Evolutionary conservation across 2,797 vertebrate species (phyloP).

Genomic region (Cygnus olor): DNA sequence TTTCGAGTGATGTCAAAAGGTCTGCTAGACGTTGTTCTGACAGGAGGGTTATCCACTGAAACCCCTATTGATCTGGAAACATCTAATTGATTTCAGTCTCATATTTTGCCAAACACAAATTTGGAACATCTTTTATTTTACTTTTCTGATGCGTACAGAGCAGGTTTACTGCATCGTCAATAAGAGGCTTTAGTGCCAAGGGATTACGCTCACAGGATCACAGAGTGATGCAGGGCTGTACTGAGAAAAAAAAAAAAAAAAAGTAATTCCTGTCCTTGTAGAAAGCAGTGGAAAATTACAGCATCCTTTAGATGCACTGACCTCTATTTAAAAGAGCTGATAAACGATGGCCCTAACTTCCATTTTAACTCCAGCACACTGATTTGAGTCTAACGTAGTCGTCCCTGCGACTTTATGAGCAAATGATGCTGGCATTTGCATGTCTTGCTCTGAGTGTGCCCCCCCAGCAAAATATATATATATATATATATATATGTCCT

Average conservation of each 20-base stretch:
- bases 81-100: conserved; percentile 28
- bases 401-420: not conserved
- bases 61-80: conserved; percentile 9
- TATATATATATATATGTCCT: not conserved
- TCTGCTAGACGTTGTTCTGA: conserved; percentile 15
- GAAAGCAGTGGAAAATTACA: conserved; percentile 70
- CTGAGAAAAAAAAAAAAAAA: not conserved
- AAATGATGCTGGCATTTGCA: not conserved
- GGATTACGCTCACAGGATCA: conserved; percentile 56
- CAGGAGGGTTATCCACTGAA: conserved; percentile 7
- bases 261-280: conserved; percentile 45
- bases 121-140: conserved; percentile 55
- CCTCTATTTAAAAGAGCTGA: conserved; percentile 41
- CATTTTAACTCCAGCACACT: not conserved
- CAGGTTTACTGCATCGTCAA: conserved; percentile 60
- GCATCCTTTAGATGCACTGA: conserved; percentile 41
- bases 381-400: not conserved
- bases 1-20: not conserved
- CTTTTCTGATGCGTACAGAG: conserved; percentile 6
- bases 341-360: not conserved
- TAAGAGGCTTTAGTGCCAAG: conserved; percentile 66
- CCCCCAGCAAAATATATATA: not conserved
- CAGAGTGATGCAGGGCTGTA: conserved; percentile 36
- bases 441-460: not conserved
- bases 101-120: conserved; percentile 48